A percentile compares a stretch with the other conserved stretches of the same genome.
Conservation (phyloP, 2,113 vertebrate species). For the Nycticebus coucang region DNA sequence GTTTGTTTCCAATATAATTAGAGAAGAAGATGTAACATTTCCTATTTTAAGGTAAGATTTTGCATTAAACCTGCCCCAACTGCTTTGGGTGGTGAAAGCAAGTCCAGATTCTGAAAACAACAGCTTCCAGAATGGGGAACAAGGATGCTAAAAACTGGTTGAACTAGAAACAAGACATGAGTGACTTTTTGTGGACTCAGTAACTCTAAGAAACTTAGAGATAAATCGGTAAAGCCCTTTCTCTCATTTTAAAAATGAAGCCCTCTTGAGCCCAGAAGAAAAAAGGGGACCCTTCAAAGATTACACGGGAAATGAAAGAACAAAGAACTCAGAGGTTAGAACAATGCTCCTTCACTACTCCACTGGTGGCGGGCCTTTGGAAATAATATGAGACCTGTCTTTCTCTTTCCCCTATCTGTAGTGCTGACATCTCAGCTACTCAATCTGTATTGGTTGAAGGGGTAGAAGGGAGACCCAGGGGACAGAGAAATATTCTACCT, state of each 20-base stretch:
- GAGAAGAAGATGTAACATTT: background rate
- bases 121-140: background rate
- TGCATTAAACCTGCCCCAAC: background rate
- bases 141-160: background rate
- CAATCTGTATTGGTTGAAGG: no score
- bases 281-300: background rate
- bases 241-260: background rate
- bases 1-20: background rate
- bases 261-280: background rate
- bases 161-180: background rate
- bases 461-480: background rate
- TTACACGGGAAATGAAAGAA: background rate
- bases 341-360: fast-evolving
- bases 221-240: background rate
- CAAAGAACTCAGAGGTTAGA: background rate
- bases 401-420: background rate
- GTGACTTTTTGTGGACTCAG: background rate
- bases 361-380: fast-evolving
- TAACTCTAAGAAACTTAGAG: background rate
- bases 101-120: background rate
- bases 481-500: background rate
- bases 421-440: no score
- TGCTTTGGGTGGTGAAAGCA: background rate
- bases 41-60: background rate
- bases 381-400: fast-evolving